Evolutionary conservation across 1,140 invertebrate genomes (phyloP), one percentile per base, ranked within the genome.

Genomic region (Saccostrea cuccullata): DNA sequence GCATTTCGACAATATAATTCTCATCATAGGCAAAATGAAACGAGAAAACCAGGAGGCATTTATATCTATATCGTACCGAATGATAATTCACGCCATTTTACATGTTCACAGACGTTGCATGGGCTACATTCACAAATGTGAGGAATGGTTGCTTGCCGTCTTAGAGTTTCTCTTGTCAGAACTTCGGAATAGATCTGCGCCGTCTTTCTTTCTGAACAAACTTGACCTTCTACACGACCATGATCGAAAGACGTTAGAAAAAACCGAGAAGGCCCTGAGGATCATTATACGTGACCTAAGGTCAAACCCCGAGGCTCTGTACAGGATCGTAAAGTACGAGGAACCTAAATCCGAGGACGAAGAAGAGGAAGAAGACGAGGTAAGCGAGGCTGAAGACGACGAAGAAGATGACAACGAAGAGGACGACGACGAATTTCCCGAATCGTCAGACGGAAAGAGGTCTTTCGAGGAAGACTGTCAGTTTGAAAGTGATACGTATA

Each of bases 31-130:
- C n/a, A 67, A 84, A 40, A 85, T 89, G 20, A 89, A 89, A 82
- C 73, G 85, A 17, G 73, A 73, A 17, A 86, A 87, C 55, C 13
- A 23, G 20, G 55, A 83, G 83, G 84, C 82, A 23, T 64, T 89
- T n/a, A 83, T 85, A 67, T 40, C 86, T 23, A 26, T 89, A 9
- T 84, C 88, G 11, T 87, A 89, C 47, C 82, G 85, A 26, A 67
- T 89, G 15, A 89, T 89, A 58, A 47, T 84, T 15, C 77, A 89
- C 67, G 88, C 88, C 20, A 85, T 89, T 47, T 89, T 89, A 47
- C 86, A 77, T 67, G 82, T 83, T 55, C 83, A 87, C 86, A 83
- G 86, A 30, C 70, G 84, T 55, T 70, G 73, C 82, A 67, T 89
- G 47, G 88, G 88, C 12, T 60, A 85, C 11, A 40, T 89, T 0